Percentiles rank a stretch among this genome's conserved stretches.
Evolutionary conservation across 30 jellyfish, hydroid and myxozoan genomes (phyloP).

Genomic region (Aurelia coerulea): DNA sequence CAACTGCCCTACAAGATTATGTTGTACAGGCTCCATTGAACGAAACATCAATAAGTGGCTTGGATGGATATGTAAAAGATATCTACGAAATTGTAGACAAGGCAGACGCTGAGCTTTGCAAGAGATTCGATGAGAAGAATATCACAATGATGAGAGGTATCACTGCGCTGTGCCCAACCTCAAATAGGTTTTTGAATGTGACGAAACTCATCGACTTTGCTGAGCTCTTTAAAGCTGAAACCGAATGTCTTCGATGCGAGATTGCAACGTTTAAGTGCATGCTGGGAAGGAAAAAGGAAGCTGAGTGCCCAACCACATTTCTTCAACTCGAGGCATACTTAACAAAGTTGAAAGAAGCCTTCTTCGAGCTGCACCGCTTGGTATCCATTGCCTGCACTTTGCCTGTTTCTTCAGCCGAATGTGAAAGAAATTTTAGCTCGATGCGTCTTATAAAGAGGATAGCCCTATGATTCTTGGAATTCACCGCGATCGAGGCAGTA

Average conservation of each 20-base stretch:
- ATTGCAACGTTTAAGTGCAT: constrained; percentile 25
- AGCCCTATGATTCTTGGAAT: constrained; percentile 51
- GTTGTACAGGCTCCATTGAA: constrained; percentile 15
- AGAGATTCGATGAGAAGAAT: constrained; percentile 27
- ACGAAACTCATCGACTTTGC: constrained; percentile 7
- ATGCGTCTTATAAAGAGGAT: constrained; percentile 40
- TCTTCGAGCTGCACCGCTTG: background rate
- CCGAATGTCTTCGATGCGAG: constrained; percentile 1
- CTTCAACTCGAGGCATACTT: constrained; percentile 9
- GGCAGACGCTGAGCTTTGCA: constrained; percentile 23
- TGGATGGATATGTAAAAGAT: constrained; percentile 12
- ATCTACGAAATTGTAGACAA: constrained; percentile 35
- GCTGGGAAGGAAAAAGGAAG: constrained; percentile 14
- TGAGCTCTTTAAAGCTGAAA: constrained; percentile 12
- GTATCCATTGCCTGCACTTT: constrained; percentile 27
- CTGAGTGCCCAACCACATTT: constrained; percentile 21
- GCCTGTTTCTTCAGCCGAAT: constrained; percentile 58
- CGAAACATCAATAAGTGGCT: background rate
- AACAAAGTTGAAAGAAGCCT: background rate
- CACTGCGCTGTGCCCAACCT: constrained; percentile 46
- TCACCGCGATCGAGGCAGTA: constrained; percentile 49
- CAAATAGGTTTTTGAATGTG: constrained; percentile 30
- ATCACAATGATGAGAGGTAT: constrained; percentile 36
- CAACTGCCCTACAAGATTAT: constrained; percentile 9
- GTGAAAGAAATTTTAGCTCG: constrained; percentile 48